Percentiles rank a stretch among this genome's conserved stretches.
Evolutionary conservation across 1,140 invertebrate species (phyloP).

Genomic region (Pseudomyrmex dendroicus): DNA sequence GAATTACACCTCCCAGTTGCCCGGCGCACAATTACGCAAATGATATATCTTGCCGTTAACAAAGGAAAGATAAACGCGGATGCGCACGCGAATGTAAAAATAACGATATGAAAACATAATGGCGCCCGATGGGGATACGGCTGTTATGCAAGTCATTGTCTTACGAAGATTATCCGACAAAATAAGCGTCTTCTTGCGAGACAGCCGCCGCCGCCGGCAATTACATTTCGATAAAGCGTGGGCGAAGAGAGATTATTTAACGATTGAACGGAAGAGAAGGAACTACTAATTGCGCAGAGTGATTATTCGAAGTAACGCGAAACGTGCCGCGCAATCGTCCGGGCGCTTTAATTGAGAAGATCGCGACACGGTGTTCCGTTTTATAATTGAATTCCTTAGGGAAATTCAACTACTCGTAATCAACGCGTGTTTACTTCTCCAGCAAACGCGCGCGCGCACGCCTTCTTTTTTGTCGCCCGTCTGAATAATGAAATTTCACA

Average conservation of each 20-base stretch:
- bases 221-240: neutral
- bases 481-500: slow-evolving; percentile 32
- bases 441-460: neutral
- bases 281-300: slow-evolving; percentile 7
- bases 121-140: neutral
- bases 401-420: slow-evolving; percentile 43
- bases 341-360: slow-evolving; percentile 45
- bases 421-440: slow-evolving; percentile 19
- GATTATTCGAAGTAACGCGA: slow-evolving; percentile 20
- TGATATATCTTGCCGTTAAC: slow-evolving; percentile 18
- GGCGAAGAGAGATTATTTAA: neutral
- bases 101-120: slow-evolving; percentile 1
- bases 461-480: neutral
- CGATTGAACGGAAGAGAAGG: neutral
- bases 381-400: slow-evolving; percentile 62
- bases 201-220: neutral
- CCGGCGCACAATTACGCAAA: slow-evolving; percentile 30
- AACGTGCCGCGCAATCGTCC: slow-evolving; percentile 10
- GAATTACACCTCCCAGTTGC: neutral
- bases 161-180: neutral
- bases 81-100: neutral
- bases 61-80: slow-evolving; percentile 20
- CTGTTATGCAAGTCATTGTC: slow-evolving; percentile 13
- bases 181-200: neutral
- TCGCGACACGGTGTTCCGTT: neutral